Evolutionary conservation across 2,113 vertebrate species (phyloP), one percentile per base, ranked within the genome.

Genomic region (Epinephelus lanceolatus): DNA sequence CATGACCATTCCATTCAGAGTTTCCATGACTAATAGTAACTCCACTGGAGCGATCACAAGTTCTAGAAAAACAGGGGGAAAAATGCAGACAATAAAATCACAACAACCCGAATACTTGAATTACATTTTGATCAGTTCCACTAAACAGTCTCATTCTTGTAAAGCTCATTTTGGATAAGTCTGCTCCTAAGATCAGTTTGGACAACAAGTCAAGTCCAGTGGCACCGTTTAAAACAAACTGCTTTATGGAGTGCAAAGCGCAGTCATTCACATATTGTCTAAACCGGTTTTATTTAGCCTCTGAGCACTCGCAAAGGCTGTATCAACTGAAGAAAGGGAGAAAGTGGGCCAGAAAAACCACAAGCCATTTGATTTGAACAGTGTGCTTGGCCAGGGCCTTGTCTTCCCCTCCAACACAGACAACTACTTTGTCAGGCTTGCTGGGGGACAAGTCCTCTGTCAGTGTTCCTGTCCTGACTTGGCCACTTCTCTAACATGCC

Each of bases 401-500:
- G 70, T 75, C 80, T 69, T 81, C 83, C 81, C 80, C 85, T 85
- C 82, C 76, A 84, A 80, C 83, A 74, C 86, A 84, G 83, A 85
- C 71, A 73, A 84, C 71, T 68, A 51, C 76, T 88, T 90, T 93
- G 82, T 88, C 76, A 88, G 85, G 76, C 83, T 85, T 75, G 67
- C 70, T 69, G 68, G 65, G 69, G 79, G 88, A 80, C 78, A 55
- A 69, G 57, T 71, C 75, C 53, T 80, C 83, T 52, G 79, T 86
- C 81, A 83, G 81, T 71, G 77, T 81, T 82, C 67, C 83, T 89
- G 78, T 88, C 78, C 79, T 60, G 71, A 88, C 87, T 91, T 91
- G 86, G 91, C 87, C 72, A 76, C 79, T 66, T 80, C 57, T 88
- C 78, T 60, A 60, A 83, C 86, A 91, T 89, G 79, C 88, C 93